Evolutionary conservation across 2,888 invertebrate species (phyloP).

Genomic region (Nemotelus nigrinus): DNA sequence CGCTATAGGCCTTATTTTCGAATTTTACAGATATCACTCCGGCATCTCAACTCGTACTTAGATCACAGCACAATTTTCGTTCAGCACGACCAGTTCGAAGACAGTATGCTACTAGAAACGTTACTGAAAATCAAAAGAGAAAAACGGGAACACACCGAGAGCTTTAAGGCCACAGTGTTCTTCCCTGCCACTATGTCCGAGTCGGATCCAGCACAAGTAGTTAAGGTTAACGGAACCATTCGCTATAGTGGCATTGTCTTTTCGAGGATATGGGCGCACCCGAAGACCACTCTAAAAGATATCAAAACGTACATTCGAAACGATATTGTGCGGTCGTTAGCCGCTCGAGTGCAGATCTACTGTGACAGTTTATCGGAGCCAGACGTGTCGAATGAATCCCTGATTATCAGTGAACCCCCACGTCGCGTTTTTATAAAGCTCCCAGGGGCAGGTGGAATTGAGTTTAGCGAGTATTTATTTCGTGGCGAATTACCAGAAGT

Average conservation of each 20-base stretch:
- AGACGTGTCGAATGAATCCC: constrained; percentile 60
- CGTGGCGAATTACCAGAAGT: constrained; percentile 88
- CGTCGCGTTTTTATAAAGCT: constrained; percentile 83
- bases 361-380: constrained; percentile 84
- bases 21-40: constrained; percentile 63
- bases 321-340: constrained; percentile 86
- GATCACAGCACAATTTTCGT: constrained; percentile 76
- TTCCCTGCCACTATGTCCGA: constrained; percentile 73
- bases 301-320: constrained; percentile 79
- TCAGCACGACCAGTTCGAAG: constrained; percentile 76
- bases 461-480: constrained; percentile 89
- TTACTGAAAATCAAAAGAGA: constrained; percentile 71
- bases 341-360: constrained; percentile 88
- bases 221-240: constrained; percentile 52
- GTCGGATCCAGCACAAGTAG: constrained; percentile 15
- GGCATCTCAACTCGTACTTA: constrained; percentile 66
- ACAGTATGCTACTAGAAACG: constrained; percentile 72
- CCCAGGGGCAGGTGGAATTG: constrained; percentile 69
- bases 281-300: constrained; percentile 78
- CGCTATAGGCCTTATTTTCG: constrained; percentile 31
- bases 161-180: constrained; percentile 71
- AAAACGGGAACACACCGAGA: constrained; percentile 50
- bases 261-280: constrained; percentile 78
- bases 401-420: constrained; percentile 89
- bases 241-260: constrained; percentile 61